phyloP scores from a whole-genome alignment of 2,888 invertebrate species.

The Eristalinus aeneus region DNA sequence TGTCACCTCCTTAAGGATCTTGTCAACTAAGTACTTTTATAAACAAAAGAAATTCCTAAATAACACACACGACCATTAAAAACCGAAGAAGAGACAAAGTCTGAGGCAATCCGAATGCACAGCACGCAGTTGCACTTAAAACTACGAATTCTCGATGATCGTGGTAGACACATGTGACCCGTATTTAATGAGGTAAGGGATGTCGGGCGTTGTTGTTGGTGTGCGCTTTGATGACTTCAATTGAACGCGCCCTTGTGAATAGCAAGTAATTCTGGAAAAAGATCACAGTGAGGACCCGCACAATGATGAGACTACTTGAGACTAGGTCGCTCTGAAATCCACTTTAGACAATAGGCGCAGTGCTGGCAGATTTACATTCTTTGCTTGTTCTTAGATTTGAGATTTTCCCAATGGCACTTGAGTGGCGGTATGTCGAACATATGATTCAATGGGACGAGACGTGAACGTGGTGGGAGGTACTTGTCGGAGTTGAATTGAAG shows the following conservation, averaged over 20 bases:
- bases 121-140: constrained; percentile 33
- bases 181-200: constrained; percentile 41
- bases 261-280: constrained; percentile 12
- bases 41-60: constrained; percentile 42
- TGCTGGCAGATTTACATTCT: constrained; percentile 40
- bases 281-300: constrained; percentile 26
- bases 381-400: not conserved
- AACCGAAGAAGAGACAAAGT: constrained; percentile 17
- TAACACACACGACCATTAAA: constrained; percentile 39
- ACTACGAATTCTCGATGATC: not conserved
- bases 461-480: not conserved
- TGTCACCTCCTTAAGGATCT: constrained; percentile 5
- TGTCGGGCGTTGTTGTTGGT: not conserved
- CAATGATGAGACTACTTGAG: constrained; percentile 45
- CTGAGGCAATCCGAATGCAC: constrained; percentile 12
- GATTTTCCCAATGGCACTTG: constrained; percentile 10
- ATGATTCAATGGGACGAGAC: not conserved
- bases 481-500: not conserved
- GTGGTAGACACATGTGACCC: constrained; percentile 43
- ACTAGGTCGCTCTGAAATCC: constrained; percentile 31
- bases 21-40: constrained; percentile 30
- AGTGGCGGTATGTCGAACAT: constrained; percentile 4
- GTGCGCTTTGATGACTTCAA: constrained; percentile 30
- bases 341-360: constrained; percentile 45
- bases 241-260: constrained; percentile 54